Percentiles rank a stretch among this genome's conserved stretches.
Evolutionary conservation across 37 sponge, comb jelly and placozoan genomes (phyloP).

Genomic region (Hexactinellida sp.): DNA sequence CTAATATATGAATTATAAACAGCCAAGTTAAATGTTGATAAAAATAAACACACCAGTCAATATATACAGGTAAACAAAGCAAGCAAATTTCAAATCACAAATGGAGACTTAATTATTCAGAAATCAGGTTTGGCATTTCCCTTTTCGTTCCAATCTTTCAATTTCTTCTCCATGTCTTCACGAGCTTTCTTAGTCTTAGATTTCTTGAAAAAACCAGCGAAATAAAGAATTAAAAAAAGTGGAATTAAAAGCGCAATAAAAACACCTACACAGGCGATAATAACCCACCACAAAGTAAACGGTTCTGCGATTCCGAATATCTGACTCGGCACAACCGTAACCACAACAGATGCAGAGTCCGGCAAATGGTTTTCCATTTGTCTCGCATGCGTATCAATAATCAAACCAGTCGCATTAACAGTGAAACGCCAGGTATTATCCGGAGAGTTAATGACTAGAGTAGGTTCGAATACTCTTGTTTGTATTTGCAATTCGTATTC

Average conservation of each 20-base stretch:
- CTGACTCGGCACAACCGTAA: not conserved
- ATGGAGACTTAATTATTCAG: no score
- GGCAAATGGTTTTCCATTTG: not conserved
- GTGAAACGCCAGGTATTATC: not conserved
- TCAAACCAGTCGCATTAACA: not conserved
- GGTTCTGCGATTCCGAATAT: not conserved
- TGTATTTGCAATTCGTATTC: not conserved
- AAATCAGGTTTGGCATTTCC: not conserved
- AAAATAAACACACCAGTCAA: no score
- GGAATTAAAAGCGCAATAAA: not conserved
- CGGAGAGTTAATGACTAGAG: not conserved
- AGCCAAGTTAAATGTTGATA: no score
- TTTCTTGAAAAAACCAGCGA: not conserved
- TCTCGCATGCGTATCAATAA: not conserved
- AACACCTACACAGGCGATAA: not conserved
- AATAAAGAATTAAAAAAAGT: not conserved
- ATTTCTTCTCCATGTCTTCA: not conserved
- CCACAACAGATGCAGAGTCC: not conserved
- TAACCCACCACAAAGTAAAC: slow-evolving; percentile 3
- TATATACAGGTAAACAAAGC: no score
- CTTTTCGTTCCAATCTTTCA: slow-evolving; percentile 7
- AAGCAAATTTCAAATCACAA: no score
- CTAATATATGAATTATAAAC: no score
- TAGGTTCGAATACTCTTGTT: not conserved
- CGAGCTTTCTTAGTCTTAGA: not conserved